Evolutionary conservation across 2,797 vertebrate genomes (phyloP).

Genomic region (Gastrophryne carolinensis): DNA sequence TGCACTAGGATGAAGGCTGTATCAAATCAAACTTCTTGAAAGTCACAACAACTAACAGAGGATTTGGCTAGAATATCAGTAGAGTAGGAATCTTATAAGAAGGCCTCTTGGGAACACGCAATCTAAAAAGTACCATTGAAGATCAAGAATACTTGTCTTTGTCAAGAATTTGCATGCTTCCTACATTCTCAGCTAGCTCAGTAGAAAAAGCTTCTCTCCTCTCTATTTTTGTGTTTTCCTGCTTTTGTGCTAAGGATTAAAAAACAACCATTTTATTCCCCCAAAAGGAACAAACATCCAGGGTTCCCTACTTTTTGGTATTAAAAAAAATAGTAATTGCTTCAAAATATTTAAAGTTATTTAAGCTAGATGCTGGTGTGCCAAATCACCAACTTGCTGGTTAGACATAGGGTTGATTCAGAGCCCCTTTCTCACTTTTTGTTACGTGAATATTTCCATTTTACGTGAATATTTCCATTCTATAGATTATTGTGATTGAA

Average conservation of each 20-base stretch:
- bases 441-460: no score
- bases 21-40: slow-evolving; percentile 15
- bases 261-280: no score
- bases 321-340: no score
- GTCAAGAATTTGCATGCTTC: neutral
- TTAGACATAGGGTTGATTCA: no score
- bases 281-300: no score
- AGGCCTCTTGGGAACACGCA: slow-evolving; percentile 11
- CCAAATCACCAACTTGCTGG: no score
- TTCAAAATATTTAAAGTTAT: no score
- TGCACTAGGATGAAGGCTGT: neutral
- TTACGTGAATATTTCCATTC: no score
- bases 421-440: no score
- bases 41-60: slow-evolving; percentile 8
- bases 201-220: neutral
- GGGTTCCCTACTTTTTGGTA: no score
- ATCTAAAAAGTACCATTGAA: slow-evolving; percentile 21
- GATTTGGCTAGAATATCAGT: slow-evolving; percentile 3
- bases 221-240: neutral
- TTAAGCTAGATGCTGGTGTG: no score
- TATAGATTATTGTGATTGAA: no score
- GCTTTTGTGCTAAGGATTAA: neutral
- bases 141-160: slow-evolving; percentile 30
- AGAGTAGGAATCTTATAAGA: slow-evolving; percentile 27
- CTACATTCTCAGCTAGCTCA: neutral